A percentile compares a stretch with the other conserved stretches of the same genome.
phyloP scores from a whole-genome alignment of 2,888 invertebrate species.

The Perizoma affinitatum region DNA sequence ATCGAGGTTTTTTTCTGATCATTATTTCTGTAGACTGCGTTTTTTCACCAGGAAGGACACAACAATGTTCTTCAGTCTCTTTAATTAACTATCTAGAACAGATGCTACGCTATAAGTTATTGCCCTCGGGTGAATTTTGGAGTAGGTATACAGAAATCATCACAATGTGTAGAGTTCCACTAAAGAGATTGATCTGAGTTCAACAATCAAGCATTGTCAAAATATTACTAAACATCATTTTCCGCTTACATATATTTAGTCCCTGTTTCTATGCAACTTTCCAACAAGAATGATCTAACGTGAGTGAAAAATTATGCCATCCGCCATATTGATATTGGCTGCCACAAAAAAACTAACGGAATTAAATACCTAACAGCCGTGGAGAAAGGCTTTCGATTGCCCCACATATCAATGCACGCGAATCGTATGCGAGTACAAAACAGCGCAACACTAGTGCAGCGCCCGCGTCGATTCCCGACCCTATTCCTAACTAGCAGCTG shows the following conservation, averaged over 20 bases:
- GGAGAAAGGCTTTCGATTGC: constrained; percentile 85
- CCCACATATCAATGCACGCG: constrained; percentile 81
- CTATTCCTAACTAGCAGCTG: constrained; percentile 56
- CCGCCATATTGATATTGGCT: constrained; percentile 79
- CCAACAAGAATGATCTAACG: constrained; percentile 81
- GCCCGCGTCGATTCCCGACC: constrained; percentile 53
- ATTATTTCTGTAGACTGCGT: too few species aligned
- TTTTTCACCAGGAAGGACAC: too few species aligned
- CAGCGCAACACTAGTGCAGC: constrained; percentile 58
- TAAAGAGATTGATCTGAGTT: too few species aligned
- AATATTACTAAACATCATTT: constrained; percentile 60
- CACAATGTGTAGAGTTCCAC: too few species aligned
- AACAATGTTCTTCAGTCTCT: too few species aligned
- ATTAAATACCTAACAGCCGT: constrained; percentile 80
- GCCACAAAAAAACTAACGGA: constrained; percentile 83
- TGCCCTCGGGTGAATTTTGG: too few species aligned
- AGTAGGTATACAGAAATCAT: too few species aligned
- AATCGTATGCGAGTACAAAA: constrained; percentile 65
- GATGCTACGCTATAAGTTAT: too few species aligned
- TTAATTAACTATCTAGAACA: too few species aligned
- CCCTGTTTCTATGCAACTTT: constrained; percentile 75
- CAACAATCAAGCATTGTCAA: too few species aligned
- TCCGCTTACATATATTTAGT: constrained; percentile 70
- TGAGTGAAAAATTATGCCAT: constrained; percentile 82
- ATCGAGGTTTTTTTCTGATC: too few species aligned